Evolutionary conservation across 2,888 invertebrate genomes (phyloP).

Genomic region (Ormyrus nitidulus): DNA sequence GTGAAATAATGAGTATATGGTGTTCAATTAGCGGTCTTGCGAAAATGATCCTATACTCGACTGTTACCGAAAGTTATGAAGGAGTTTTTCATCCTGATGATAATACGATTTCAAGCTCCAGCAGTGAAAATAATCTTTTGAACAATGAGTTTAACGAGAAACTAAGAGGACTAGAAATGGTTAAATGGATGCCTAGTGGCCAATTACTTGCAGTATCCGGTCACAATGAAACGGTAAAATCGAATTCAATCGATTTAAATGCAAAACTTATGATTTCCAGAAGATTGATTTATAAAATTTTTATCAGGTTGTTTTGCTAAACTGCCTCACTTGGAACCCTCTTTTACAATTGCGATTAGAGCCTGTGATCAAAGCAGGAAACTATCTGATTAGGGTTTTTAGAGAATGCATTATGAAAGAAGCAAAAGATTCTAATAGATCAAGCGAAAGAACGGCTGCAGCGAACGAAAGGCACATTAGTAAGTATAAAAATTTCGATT

Average conservation of each 20-base stretch:
- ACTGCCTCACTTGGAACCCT: constrained; percentile 71
- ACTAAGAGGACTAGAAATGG: constrained; percentile 68
- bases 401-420: constrained; percentile 64
- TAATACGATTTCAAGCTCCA: constrained; percentile 34
- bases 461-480: constrained; percentile 61
- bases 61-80: constrained; percentile 65
- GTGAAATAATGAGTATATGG: constrained; percentile 71
- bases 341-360: constrained; percentile 66
- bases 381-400: constrained; percentile 68
- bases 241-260: background rate
- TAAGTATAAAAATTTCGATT: constrained; percentile 60
- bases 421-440: constrained; percentile 59
- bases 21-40: constrained; percentile 66
- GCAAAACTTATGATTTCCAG: background rate
- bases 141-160: constrained; percentile 53
- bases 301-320: constrained; percentile 68
- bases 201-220: constrained; percentile 70
- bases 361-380: constrained; percentile 67
- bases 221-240: constrained; percentile 69
- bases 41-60: constrained; percentile 70
- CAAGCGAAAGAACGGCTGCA: constrained; percentile 23
- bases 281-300: constrained; percentile 15
- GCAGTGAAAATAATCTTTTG: background rate
- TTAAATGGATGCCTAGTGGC: constrained; percentile 70
- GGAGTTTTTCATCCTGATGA: constrained; percentile 65